Conservation (phyloP, 2,888 invertebrate genomes). For the Thymelicus sylvestris region DNA sequence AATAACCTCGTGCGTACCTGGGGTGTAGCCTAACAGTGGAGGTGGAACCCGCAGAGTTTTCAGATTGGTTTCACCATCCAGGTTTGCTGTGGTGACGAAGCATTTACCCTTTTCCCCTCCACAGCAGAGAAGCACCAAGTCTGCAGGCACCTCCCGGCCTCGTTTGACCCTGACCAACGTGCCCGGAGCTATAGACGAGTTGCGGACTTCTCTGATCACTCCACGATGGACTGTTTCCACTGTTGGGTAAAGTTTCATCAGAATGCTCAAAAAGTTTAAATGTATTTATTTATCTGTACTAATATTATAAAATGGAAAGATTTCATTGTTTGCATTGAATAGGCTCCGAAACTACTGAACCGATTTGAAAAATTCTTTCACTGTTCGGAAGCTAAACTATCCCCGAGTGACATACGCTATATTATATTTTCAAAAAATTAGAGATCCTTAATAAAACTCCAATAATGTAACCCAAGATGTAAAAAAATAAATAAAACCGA, state of each 20-base stretch:
- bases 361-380: too few relatives aligned
- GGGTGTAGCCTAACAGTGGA: conserved; percentile 69
- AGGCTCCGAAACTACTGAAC: too few relatives aligned
- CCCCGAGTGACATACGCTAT: too few relatives aligned
- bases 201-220: conserved; percentile 81
- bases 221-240: conserved; percentile 85
- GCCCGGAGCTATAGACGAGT: conserved; percentile 88
- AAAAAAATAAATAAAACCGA: too few relatives aligned
- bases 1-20: conserved; percentile 57
- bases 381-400: too few relatives aligned
- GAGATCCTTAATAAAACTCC: too few relatives aligned
- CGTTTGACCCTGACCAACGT: conserved; percentile 89
- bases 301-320: too few relatives aligned
- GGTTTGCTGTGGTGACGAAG: conserved; percentile 93
- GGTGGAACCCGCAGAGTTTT: conserved; percentile 85
- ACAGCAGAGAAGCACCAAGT: conserved; percentile 89
- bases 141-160: conserved; percentile 92
- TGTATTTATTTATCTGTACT: too few relatives aligned
- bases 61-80: conserved; percentile 93
- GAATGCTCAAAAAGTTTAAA: too few relatives aligned
- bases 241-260: conserved; percentile 47
- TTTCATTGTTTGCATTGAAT: too few relatives aligned
- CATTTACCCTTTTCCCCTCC: conserved; percentile 89
- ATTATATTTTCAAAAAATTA: too few relatives aligned
- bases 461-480: too few relatives aligned